Conservation (phyloP, 2,888 invertebrate species). For the Leucophenga montana region DNA sequence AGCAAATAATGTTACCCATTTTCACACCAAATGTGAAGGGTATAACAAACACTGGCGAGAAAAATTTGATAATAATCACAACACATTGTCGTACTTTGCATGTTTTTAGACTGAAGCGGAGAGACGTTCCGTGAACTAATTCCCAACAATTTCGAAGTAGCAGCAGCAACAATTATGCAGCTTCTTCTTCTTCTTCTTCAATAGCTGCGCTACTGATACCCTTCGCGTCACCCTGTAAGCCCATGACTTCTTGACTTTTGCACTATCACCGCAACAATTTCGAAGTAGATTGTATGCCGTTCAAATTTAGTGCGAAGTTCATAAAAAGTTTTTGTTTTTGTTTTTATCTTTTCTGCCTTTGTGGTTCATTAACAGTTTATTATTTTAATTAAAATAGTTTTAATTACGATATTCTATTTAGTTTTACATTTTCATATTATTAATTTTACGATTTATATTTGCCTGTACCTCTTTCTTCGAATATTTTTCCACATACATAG, state of each 20-base stretch:
- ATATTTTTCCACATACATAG: too few species aligned
- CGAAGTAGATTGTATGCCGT: not conserved
- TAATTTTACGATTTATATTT: not conserved
- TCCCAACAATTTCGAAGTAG: slow-evolving; percentile 8
- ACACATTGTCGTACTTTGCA: not conserved
- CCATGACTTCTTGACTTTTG: slow-evolving; percentile 11
- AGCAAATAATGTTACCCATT: too few species aligned
- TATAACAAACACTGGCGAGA: not conserved
- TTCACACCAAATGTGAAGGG: not conserved
- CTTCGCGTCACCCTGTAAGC: not conserved
- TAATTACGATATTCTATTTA: not conserved
- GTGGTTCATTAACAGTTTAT: slow-evolving; percentile 23
- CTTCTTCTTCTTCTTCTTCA: not conserved
- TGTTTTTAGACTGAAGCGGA: not conserved
- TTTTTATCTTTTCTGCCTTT: not conserved
- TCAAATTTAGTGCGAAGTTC: not conserved
- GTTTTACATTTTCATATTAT: not conserved
- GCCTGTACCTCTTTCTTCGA: not conserved
- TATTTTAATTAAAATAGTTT: slow-evolving; percentile 11
- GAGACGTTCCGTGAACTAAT: slow-evolving; percentile 12
- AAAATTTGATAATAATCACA: not conserved
- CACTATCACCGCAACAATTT: not conserved
- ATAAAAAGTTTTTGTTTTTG: not conserved
- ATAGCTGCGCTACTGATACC: not conserved
- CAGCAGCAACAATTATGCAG: not conserved